Base-by-base conservation (phyloP, 1,140 invertebrate genomes). In the Marisa cornuarietis region DNA sequence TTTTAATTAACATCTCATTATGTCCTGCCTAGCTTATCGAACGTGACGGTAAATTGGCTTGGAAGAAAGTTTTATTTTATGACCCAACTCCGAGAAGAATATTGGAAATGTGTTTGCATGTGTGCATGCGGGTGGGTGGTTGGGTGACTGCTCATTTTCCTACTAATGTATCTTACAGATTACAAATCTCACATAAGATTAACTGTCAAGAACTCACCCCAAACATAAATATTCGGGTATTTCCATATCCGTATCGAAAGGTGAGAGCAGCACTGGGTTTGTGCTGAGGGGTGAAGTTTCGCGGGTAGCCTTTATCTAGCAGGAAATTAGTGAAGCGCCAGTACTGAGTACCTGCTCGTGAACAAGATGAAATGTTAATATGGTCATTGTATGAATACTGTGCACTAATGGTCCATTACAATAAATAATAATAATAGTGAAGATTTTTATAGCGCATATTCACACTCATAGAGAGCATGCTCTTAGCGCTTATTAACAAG, bases 301-400 rank as follows among this genome's bases (percentile, higher is more conserved):
- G 71, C 1, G 78, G 78, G 71, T 79, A 79, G 18, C 78, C 78
- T 20, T 13, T 31, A 71, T 79, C 78, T 71, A 79, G 58, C 10
- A 42, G 71, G 42, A 31, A 65, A 31, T n/a, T 22, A 9, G 71
- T 79, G 71, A 73, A 79, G 22, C 78, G 69, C 78, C 78, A 79
- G 71, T 73, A 73, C 58, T 54, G 42, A n/a, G n/a, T 18, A 10
- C 49, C 73, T 75, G 73, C 9, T 49, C 31, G 10, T 22, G 11
- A 75, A 58, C 22, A 68, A n/a, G 26, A 24, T 68, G 6, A 11
- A n/a, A 3, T 16, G 26, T 24, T 11, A 8, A 13, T 18, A 16
- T 68, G 22, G 13, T 13, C 6, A 10, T 68, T n/a, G 11, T 6
- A 68, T n/a, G 18, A n/a, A 63, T 18, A n/a, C 3, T 63, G 18